Evolutionary conservation across 1,140 invertebrate species (phyloP).

Genomic region (Caerostris extrusa): DNA sequence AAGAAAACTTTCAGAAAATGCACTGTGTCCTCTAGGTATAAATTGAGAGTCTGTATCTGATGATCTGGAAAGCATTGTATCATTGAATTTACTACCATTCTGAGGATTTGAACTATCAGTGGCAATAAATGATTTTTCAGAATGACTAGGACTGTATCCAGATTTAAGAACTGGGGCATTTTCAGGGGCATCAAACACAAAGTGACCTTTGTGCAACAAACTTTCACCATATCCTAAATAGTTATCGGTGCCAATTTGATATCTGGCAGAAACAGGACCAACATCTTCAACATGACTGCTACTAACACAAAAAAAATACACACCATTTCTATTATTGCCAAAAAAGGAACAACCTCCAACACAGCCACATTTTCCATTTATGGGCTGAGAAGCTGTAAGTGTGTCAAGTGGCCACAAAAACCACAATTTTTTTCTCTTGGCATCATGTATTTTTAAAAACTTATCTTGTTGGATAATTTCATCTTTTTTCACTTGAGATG

Average conservation of each 20-base stretch:
- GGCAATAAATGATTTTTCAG: constrained; percentile 74
- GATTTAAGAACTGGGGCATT: background rate
- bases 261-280: constrained; percentile 44
- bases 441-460: constrained; percentile 94
- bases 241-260: constrained; percentile 83
- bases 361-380: constrained; percentile 93
- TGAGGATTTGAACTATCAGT: constrained; percentile 59
- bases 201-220: constrained; percentile 91
- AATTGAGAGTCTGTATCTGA: constrained; percentile 68
- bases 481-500: constrained; percentile 82
- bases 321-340: constrained; percentile 84
- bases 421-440: constrained; percentile 93
- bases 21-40: constrained; percentile 60
- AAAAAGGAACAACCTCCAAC: constrained; percentile 97
- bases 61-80: constrained; percentile 43
- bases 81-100: constrained; percentile 61
- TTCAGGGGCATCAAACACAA: constrained; percentile 84
- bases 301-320: constrained; percentile 74
- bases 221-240: constrained; percentile 96
- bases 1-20: constrained; percentile 69
- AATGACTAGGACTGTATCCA: constrained; percentile 69
- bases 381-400: constrained; percentile 82
- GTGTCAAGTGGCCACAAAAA: constrained; percentile 92
- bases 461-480: constrained; percentile 80
- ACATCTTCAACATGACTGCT: constrained; percentile 55